Conservation (phyloP, 92 coral and sea anemone genomes). For the Porites rus region DNA sequence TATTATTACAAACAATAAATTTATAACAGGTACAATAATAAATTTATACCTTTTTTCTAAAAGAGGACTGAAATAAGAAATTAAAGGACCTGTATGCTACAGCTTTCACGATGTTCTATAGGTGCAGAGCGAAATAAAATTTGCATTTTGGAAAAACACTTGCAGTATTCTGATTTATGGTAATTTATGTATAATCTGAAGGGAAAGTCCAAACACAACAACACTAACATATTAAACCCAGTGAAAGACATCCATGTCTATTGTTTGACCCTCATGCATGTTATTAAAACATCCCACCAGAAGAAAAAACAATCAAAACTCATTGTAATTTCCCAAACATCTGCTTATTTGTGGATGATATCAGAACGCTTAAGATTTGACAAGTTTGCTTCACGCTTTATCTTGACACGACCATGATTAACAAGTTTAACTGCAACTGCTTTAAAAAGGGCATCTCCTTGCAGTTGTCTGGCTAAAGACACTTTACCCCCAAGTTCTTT, state of each 20-base stretch:
- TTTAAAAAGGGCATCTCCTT: constrained; percentile 26
- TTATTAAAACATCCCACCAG: background rate
- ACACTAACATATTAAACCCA: background rate
- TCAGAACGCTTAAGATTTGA: constrained; percentile 29
- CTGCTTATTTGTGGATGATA: constrained; percentile 8
- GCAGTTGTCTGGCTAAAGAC: constrained; percentile 9
- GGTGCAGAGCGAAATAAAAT: constrained; percentile 12
- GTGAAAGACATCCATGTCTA: too few relatives aligned
- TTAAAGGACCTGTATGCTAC: background rate
- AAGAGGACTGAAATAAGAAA: too few relatives aligned
- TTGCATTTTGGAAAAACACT: background rate
- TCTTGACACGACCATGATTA: constrained; percentile 6
- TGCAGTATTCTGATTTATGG: background rate
- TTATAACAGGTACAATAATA: too few relatives aligned
- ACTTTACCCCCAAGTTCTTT: constrained; percentile 36
- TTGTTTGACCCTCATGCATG: too few relatives aligned
- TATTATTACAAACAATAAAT: too few relatives aligned
- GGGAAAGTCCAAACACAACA: background rate
- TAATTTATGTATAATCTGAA: background rate
- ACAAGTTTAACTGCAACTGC: constrained; percentile 21
- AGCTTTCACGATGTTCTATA: background rate
- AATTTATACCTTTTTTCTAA: too few relatives aligned
- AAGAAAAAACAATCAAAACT: constrained; percentile 16
- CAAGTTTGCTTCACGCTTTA: constrained; percentile 11
- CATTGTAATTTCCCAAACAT: constrained; percentile 2